Evolutionary conservation across 2,113 vertebrate species (phyloP).

Genomic region (Solea senegalensis): DNA sequence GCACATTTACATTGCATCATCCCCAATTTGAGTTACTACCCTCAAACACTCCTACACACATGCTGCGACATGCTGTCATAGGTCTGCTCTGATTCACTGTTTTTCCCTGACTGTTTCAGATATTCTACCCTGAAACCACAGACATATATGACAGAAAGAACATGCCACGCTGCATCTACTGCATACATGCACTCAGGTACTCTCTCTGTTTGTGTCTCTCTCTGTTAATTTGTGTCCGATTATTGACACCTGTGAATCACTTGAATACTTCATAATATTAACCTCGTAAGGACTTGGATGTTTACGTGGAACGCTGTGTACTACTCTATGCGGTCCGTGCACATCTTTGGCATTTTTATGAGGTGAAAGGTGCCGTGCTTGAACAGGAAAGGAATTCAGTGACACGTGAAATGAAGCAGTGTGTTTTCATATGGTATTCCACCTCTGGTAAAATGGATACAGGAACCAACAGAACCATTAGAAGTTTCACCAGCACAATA

Average conservation of each 20-base stretch:
- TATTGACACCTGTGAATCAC: not conserved
- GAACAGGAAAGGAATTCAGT: too few relatives aligned
- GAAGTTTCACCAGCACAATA: too few relatives aligned
- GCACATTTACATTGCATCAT: slow-evolving; percentile 21
- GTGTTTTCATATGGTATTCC: too few relatives aligned
- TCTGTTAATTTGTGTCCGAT: not conserved
- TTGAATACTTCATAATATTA: not conserved
- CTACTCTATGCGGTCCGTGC: not conserved
- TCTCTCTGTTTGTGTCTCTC: not conserved
- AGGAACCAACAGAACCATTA: too few relatives aligned
- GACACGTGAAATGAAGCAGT: too few relatives aligned
- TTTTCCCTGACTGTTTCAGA: slow-evolving; percentile 78
- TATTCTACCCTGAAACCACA: slow-evolving; percentile 99
- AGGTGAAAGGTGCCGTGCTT: not conserved
- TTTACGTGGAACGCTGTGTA: not conserved
- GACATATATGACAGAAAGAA: slow-evolving; percentile 99
- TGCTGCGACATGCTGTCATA: slow-evolving; percentile 27
- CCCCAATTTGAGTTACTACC: not conserved
- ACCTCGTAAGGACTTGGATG: not conserved
- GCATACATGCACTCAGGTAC: slow-evolving; percentile 97
- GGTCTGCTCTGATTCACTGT: slow-evolving; percentile 2
- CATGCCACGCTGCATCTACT: slow-evolving; percentile 98
- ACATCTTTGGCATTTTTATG: not conserved
- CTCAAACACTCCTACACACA: slow-evolving; percentile 18
- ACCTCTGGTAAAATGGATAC: too few relatives aligned